Conservation (phyloP, 2,113 vertebrate species). For the Scatophagus argus region DNA sequence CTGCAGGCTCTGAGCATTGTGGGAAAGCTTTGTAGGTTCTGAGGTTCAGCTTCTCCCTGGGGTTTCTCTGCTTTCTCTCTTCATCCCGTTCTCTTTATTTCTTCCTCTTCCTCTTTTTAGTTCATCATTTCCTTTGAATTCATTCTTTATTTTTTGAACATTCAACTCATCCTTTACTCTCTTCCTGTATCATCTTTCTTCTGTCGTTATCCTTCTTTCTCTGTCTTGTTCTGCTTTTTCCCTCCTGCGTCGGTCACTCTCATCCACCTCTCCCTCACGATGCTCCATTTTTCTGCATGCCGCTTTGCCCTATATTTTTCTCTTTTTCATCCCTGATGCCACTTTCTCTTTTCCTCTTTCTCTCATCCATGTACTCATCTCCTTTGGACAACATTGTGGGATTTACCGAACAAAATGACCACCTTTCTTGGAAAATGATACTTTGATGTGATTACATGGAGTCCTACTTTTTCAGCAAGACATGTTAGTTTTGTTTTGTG, state of each 20-base stretch:
- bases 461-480: background rate
- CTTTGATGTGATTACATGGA: slow-evolving; percentile 36
- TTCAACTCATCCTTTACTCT: slow-evolving; percentile 6
- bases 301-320: slow-evolving; percentile 75
- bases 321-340: slow-evolving; percentile 45
- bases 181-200: background rate
- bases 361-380: slow-evolving; percentile 31
- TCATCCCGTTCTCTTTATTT: background rate
- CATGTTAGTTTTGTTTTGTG: slow-evolving; percentile 30
- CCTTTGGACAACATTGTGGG: slow-evolving; percentile 45
- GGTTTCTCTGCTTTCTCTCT: slow-evolving; percentile 48
- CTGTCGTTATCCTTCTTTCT: background rate
- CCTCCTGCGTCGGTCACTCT: slow-evolving; percentile 47
- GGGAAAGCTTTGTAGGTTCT: slow-evolving; percentile 68
- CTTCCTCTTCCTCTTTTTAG: background rate
- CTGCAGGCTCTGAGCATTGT: slow-evolving; percentile 58
- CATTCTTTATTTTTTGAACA: background rate
- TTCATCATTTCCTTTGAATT: background rate
- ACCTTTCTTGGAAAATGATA: slow-evolving; percentile 15
- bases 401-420: slow-evolving; percentile 43
- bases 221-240: slow-evolving; percentile 31
- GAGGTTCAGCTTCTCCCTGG: slow-evolving; percentile 47
- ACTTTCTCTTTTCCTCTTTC: slow-evolving; percentile 42
- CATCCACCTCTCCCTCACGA: slow-evolving; percentile 57
- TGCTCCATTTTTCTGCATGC: slow-evolving; percentile 71